These are phyloP conservation scores for Nibea coibor DNA, from an alignment of 2,113 vertebrate genomes.

Conservation along the genomic window DNA sequence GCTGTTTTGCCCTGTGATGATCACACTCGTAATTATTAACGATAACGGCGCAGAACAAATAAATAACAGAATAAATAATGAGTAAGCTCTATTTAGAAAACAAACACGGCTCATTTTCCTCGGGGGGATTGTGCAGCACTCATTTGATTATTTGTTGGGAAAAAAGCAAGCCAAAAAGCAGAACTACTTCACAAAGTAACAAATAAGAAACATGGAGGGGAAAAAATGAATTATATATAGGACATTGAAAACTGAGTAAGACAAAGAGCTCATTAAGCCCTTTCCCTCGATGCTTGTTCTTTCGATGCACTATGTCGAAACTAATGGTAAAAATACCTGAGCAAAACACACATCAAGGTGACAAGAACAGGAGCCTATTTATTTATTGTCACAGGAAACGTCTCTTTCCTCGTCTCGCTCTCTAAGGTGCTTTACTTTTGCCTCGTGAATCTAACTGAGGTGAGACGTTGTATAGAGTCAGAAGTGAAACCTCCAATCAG, in stretches of 20 bases:
- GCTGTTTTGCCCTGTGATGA: conserved; percentile 27
- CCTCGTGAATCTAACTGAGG: not conserved
- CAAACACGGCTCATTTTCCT: conserved; percentile 58
- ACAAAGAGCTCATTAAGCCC: conserved; percentile 65
- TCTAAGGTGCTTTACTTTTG: conserved; percentile 10
- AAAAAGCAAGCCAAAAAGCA: conserved; percentile 36
- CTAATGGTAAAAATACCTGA: conserved; percentile 48
- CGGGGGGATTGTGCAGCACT: conserved; percentile 23
- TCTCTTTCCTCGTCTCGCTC: conserved; percentile 20
- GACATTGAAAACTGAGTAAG: conserved; percentile 49
- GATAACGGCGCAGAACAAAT: conserved; percentile 42
- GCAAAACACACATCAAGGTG: conserved; percentile 50
- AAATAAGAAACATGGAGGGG: conserved; percentile 22
- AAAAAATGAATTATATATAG: conserved; percentile 34
- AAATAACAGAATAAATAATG: conserved; percentile 65
- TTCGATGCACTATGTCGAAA: conserved; percentile 37
- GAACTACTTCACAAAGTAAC: conserved; percentile 40
- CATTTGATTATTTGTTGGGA: conserved; percentile 53
- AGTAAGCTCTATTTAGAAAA: conserved; percentile 60
- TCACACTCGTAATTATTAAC: conserved; percentile 34
- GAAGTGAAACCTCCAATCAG: conserved; percentile 4
- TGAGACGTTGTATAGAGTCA: not conserved
- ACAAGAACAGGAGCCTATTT: conserved; percentile 65
- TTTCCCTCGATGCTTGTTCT: conserved; percentile 37
- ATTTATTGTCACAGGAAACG: conserved; percentile 63